Evolutionary conservation across 1,140 invertebrate species (phyloP).

Genomic region (Cyrtorhinus lividipennis): DNA sequence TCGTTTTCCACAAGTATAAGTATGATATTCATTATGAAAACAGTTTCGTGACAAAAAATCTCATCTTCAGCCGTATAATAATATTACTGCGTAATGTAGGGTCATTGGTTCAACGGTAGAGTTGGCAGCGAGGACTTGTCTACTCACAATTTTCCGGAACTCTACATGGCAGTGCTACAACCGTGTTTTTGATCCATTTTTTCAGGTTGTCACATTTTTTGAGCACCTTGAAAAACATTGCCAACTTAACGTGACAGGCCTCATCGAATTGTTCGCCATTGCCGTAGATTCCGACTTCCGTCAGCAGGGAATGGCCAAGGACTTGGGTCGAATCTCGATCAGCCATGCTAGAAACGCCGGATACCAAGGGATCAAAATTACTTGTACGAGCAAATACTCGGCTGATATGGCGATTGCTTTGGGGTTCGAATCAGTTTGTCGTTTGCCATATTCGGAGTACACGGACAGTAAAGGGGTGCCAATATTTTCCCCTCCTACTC

Average conservation of each 20-base stretch:
- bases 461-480: neutral
- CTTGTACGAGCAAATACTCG: slow-evolving; percentile 9
- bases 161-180: no score
- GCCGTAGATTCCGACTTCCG: neutral
- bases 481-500: neutral
- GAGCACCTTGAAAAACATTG: neutral
- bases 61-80: no score
- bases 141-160: no score
- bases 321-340: neutral
- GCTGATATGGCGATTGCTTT: neutral
- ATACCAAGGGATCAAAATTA: neutral
- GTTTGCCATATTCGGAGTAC: neutral
- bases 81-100: no score
- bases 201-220: neutral
- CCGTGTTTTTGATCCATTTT: neutral
- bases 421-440: neutral
- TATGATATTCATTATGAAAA: no score
- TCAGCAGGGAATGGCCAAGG: neutral
- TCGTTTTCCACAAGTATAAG: no score
- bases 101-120: no score
- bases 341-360: neutral
- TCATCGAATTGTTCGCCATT: neutral
- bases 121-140: no score
- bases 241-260: neutral
- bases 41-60: no score